A percentile compares a stretch with the other conserved stretches of the same genome.
phyloP scores from a whole-genome alignment of 2,113 vertebrate species.

The Pyxicephalus adspersus region DNA sequence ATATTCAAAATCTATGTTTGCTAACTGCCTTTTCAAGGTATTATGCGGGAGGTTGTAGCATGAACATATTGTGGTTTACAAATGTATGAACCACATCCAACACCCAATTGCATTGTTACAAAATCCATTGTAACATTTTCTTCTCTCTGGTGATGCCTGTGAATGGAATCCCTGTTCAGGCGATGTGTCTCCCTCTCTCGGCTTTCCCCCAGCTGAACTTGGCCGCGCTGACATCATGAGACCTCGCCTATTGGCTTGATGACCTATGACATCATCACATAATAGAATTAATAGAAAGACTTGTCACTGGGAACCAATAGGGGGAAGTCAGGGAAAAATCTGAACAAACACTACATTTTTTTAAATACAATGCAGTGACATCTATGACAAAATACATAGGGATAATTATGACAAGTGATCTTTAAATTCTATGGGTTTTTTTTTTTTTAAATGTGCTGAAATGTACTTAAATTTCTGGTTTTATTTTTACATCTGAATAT shows the following conservation, averaged over 20 bases:
- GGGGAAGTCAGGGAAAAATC: neutral
- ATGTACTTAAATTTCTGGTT: too few species aligned
- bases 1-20: too few species aligned
- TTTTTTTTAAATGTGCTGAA: too few species aligned
- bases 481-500: too few species aligned
- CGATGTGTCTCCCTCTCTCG: neutral
- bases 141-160: neutral
- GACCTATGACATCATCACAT: conserved; percentile 12
- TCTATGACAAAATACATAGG: too few species aligned
- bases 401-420: too few species aligned
- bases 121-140: neutral
- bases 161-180: neutral
- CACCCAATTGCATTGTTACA: neutral
- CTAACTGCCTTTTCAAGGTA: too few species aligned
- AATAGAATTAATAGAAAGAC: neutral
- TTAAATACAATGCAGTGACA: too few species aligned
- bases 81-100: too few species aligned
- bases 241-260: neutral
- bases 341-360: neutral
- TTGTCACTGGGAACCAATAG: neutral
- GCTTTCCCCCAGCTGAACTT: neutral
- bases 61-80: too few species aligned
- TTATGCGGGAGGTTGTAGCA: too few species aligned
- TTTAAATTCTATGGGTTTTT: too few species aligned
- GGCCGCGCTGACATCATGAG: neutral